A percentile compares a stretch with the other conserved stretches of the same genome.
Conservation (phyloP, 2,797 vertebrate genomes). For the Menidia menidia region DNA sequence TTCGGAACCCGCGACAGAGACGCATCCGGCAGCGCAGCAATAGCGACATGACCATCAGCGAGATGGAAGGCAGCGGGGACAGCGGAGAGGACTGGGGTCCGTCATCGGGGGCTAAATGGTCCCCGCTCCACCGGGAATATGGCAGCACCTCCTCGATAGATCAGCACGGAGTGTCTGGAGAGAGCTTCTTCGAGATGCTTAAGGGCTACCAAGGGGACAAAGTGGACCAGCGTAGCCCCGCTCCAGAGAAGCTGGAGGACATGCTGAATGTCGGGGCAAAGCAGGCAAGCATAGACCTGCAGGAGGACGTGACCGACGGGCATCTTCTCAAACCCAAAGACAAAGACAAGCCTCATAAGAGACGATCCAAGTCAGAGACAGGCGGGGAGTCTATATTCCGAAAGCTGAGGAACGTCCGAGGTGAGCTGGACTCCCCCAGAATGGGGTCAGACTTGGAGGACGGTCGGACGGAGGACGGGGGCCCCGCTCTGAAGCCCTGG, state of each 20-base stretch:
- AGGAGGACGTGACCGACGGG: constrained; percentile 85
- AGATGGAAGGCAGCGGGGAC: constrained; percentile 93
- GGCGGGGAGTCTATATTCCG: constrained; percentile 97
- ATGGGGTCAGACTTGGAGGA: constrained; percentile 90
- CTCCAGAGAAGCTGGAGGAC: constrained; percentile 89
- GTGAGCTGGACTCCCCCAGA: constrained; percentile 88
- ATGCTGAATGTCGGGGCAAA: constrained; percentile 87
- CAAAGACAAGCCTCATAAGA: constrained; percentile 94
- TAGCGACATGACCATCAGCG: constrained; percentile 95
- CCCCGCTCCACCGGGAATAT: constrained; percentile 94
- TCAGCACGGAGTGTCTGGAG: constrained; percentile 90
- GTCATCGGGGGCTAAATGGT: constrained; percentile 86
- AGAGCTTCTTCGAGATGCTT: constrained; percentile 94
- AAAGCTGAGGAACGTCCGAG: constrained; percentile 92
- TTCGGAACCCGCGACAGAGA: constrained; percentile 87
- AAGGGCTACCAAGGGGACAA: constrained; percentile 92
- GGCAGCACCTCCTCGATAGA: constrained; percentile 98
- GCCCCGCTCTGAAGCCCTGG: constrained; percentile 86
- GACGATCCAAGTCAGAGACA: constrained; percentile 95
- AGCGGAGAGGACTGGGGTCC: constrained; percentile 93
- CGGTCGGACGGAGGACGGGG: constrained; percentile 87
- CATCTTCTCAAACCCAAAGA: constrained; percentile 88
- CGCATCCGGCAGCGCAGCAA: constrained; percentile 95
- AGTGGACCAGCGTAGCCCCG: constrained; percentile 88
- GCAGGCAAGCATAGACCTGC: constrained; percentile 86